A percentile compares a stretch with the other conserved stretches of the same genome.
These are phyloP conservation scores for Orthonychiurus folsomi DNA, from an alignment of 2,888 invertebrate species.

Conservation along the genomic window DNA sequence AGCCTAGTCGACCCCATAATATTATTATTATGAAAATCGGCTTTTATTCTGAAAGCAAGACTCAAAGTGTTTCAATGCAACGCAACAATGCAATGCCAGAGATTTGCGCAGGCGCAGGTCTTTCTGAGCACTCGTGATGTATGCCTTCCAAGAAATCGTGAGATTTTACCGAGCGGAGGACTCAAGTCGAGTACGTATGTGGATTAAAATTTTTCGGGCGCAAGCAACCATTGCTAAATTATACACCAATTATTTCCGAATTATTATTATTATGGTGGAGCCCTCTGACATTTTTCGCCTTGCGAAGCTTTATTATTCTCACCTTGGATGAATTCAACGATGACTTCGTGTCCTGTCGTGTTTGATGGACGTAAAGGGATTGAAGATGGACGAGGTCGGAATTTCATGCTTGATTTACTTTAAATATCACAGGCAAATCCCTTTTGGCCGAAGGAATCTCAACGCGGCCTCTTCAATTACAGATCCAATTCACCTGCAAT, in stretches of 20 bases:
- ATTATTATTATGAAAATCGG: neutral
- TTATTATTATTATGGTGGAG: slow-evolving; percentile 38
- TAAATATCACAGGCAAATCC: too few species aligned
- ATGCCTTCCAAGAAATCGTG: neutral
- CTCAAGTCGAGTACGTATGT: slow-evolving; percentile 30
- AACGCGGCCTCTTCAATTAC: too few species aligned
- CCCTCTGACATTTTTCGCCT: slow-evolving; percentile 37
- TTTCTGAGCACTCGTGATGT: slow-evolving; percentile 1
- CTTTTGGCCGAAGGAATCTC: too few species aligned
- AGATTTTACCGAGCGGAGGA: too few species aligned
- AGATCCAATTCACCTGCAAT: too few species aligned
- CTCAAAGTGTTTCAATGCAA: neutral
- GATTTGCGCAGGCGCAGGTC: too few species aligned
- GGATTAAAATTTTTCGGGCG: slow-evolving; percentile 40
- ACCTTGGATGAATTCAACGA: too few species aligned
- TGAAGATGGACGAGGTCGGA: neutral
- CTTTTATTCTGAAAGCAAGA: neutral
- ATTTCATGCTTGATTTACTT: neutral
- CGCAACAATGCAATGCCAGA: too few species aligned
- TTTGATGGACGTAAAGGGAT: too few species aligned
- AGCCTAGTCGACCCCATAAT: neutral
- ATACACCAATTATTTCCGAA: slow-evolving; percentile 40
- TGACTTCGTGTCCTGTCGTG: neutral
- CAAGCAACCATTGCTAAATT: slow-evolving; percentile 41
- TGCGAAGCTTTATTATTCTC: slow-evolving; percentile 30